phyloP scores from a whole-genome alignment of 2,888 invertebrate species.

The Dione vanillae region DNA sequence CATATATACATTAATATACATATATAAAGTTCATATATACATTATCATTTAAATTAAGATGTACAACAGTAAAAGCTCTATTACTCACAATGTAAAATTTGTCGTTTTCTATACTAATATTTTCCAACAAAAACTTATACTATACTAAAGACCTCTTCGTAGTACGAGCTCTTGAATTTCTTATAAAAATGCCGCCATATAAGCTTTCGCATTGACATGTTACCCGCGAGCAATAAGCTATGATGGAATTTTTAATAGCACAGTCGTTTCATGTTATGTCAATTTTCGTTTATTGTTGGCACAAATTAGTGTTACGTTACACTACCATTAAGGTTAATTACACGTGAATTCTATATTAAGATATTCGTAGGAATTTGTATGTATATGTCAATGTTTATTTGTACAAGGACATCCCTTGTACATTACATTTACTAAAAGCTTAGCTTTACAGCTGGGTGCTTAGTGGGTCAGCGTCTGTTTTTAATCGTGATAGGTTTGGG shows the following conservation, averaged over 20 bases:
- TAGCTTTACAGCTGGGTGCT: too few relatives aligned
- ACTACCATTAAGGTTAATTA: conserved; percentile 53
- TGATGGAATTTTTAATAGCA: conserved; percentile 80
- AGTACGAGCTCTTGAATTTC: background rate
- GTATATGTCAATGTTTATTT: too few relatives aligned
- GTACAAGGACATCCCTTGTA: too few relatives aligned
- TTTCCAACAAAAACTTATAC: background rate
- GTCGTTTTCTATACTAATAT: background rate
- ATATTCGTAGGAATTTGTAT: background rate
- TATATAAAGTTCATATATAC: too few relatives aligned
- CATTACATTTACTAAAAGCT: too few relatives aligned
- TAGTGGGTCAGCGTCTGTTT: too few relatives aligned
- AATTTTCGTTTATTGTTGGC: conserved; percentile 65
- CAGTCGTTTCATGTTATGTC: conserved; percentile 62
- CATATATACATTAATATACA: too few relatives aligned
- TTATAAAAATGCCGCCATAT: conserved; percentile 57
- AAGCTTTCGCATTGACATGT: conserved; percentile 56
- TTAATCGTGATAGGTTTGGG: too few relatives aligned
- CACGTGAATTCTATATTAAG: conserved; percentile 60
- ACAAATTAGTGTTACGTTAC: conserved; percentile 50
- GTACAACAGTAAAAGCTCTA: too few relatives aligned
- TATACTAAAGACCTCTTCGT: background rate
- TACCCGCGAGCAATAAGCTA: conserved; percentile 61
- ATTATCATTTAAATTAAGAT: too few relatives aligned
- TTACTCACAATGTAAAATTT: background rate